A percentile compares a stretch with the other conserved stretches of the same genome.
phyloP scores from a whole-genome alignment of 1,140 invertebrate genomes.

The Drosophila tani region DNA sequence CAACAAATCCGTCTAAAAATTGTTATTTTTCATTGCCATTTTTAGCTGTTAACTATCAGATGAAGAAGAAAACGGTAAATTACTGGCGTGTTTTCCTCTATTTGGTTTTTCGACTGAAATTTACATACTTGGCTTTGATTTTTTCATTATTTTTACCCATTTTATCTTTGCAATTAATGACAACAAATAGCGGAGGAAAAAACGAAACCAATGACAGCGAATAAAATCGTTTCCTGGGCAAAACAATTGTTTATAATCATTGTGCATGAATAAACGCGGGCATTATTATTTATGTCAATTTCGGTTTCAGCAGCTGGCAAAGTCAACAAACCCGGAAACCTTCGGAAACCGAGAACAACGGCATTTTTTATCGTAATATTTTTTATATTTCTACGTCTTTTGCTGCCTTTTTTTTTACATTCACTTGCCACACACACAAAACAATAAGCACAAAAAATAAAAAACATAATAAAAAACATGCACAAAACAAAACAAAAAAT shows the following conservation, averaged over 20 bases:
- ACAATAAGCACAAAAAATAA: conserved; percentile 27
- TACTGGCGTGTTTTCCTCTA: conserved; percentile 35
- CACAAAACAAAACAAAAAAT: conserved; percentile 33
- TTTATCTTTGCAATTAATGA: conserved; percentile 24
- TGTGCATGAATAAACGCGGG: conserved; percentile 17
- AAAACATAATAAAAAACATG: conserved; percentile 23
- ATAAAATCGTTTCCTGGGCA: conserved; percentile 51
- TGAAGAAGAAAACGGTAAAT: conserved; percentile 23
- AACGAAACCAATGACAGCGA: conserved; percentile 5
- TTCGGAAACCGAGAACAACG: conserved; percentile 63
- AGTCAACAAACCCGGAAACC: conserved; percentile 82
- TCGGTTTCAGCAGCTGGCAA: conserved; percentile 54
- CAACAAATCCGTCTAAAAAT: background rate
- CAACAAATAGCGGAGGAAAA: conserved; percentile 15
- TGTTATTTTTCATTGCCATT: conserved; percentile 24
- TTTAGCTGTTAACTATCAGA: background rate
- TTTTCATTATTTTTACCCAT: conserved; percentile 23
- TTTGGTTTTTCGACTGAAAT: conserved; percentile 1
- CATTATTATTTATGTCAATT: conserved; percentile 68
- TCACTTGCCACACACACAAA: conserved; percentile 44
- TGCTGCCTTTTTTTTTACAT: conserved; percentile 36
- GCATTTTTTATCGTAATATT: conserved; percentile 71
- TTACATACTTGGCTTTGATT: background rate
- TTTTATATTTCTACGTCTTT: conserved; percentile 17
- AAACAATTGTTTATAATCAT: conserved; percentile 55